phyloP scores from a whole-genome alignment of 2,888 invertebrate species.

The Odontomyia ornata region DNA sequence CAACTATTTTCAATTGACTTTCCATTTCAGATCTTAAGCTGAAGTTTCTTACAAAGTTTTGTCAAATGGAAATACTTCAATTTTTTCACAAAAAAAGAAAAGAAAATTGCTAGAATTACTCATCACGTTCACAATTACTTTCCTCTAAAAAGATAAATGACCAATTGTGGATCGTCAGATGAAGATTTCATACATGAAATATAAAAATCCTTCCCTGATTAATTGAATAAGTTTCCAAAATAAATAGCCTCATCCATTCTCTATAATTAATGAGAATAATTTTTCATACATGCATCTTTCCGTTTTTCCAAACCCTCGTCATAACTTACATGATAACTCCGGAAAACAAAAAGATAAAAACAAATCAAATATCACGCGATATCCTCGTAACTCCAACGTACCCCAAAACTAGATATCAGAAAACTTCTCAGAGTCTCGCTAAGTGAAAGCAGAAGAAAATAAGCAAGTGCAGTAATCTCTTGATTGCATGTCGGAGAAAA shows the following conservation, averaged over 20 bases:
- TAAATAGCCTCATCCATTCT: neutral
- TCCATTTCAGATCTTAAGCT: no score
- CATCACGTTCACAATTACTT: no score
- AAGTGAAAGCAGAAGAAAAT: neutral
- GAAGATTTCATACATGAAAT: no score
- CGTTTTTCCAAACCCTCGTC: neutral
- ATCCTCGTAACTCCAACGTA: neutral
- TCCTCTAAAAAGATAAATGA: no score
- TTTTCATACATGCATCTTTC: neutral
- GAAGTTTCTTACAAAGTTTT: no score
- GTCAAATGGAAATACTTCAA: no score
- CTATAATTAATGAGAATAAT: neutral
- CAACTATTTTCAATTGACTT: no score
- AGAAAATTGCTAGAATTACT: no score
- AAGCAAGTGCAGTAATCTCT: constrained; percentile 34
- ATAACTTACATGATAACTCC: neutral
- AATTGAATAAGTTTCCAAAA: neutral
- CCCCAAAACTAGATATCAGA: neutral
- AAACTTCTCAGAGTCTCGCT: neutral
- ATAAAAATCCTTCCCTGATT: no score
- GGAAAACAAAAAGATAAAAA: neutral
- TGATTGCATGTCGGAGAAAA: constrained; percentile 39
- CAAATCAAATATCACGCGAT: constrained; percentile 20
- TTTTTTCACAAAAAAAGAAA: no score
- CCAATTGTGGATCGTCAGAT: no score